Conservation (phyloP, 2,797 vertebrate genomes). For the Taeniopygia guttata region DNA sequence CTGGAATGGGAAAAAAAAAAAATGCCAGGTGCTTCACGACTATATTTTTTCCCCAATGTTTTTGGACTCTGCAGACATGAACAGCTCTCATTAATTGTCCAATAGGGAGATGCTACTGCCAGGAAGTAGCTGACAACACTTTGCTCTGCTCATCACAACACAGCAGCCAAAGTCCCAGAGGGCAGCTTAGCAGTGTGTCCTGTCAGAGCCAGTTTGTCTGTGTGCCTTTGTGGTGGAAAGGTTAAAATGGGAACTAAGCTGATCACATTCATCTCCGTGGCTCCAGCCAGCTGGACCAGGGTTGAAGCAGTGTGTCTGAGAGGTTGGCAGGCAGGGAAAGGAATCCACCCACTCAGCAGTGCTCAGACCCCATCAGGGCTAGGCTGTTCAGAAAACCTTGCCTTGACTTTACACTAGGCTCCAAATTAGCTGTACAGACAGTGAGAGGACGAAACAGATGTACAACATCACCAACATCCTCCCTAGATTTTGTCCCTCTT, state of each 20-base stretch:
- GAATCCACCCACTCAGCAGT: background rate
- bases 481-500: background rate
- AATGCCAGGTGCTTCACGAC: background rate
- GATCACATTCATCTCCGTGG: background rate
- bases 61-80: slow-evolving; percentile 26
- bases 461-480: background rate
- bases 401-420: background rate
- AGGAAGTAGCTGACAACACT: slow-evolving; percentile 42
- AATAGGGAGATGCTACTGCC: slow-evolving; percentile 41
- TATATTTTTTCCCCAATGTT: background rate
- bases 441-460: background rate
- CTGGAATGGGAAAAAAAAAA: background rate
- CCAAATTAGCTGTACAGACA: background rate
- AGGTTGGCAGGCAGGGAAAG: slow-evolving; percentile 11
- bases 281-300: slow-evolving; percentile 40
- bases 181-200: slow-evolving; percentile 37
- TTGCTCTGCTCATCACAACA: slow-evolving; percentile 31
- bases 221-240: slow-evolving; percentile 40
- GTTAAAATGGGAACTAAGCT: slow-evolving; percentile 24
- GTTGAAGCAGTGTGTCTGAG: background rate
- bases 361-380: background rate
- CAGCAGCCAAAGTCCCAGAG: slow-evolving; percentile 17
- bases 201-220: slow-evolving; percentile 50
- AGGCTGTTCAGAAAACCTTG: background rate
- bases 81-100: slow-evolving; percentile 46